Evolutionary conservation across 2,797 vertebrate genomes (phyloP).

Genomic region (Poeciliopsis turneri): DNA sequence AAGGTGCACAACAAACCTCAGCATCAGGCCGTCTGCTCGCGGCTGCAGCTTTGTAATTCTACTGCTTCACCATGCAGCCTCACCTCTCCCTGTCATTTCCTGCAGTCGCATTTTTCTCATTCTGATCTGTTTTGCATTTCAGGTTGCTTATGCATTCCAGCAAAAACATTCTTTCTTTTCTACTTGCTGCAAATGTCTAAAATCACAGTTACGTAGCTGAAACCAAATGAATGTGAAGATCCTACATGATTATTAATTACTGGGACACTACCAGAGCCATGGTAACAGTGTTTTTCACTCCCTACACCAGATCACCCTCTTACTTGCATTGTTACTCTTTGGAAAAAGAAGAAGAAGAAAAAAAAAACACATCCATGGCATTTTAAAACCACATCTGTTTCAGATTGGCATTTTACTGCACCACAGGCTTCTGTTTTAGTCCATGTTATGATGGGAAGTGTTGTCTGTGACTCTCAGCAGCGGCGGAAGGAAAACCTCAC

Average conservation of each 20-base stretch:
- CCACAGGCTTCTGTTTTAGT: constrained; percentile 69
- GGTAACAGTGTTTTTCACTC: constrained; percentile 16
- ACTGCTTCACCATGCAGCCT: constrained; percentile 48
- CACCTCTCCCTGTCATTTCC: constrained; percentile 53
- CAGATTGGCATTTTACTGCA: constrained; percentile 60
- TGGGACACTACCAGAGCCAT: not conserved
- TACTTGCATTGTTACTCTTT: constrained; percentile 40
- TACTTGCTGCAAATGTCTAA: constrained; percentile 6
- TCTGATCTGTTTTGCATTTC: constrained; percentile 15
- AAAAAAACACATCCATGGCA: constrained; percentile 15
- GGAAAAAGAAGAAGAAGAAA: not conserved
- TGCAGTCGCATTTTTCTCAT: constrained; percentile 30
- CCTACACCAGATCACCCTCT: constrained; percentile 41
- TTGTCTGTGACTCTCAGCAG: constrained; percentile 44
- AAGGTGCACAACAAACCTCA: constrained; percentile 46
- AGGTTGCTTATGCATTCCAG: constrained; percentile 2
- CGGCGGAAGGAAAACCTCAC: constrained; percentile 48
- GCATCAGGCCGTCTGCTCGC: constrained; percentile 41
- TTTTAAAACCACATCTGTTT: constrained; percentile 72
- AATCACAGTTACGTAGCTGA: constrained; percentile 2
- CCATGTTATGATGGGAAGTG: constrained; percentile 61
- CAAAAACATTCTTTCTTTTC: not conserved
- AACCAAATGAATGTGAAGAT: constrained; percentile 42
- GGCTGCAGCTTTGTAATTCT: constrained; percentile 62
- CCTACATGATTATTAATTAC: constrained; percentile 17